Base-by-base conservation (phyloP, 2,888 invertebrate species). In the Stratiomys singularior region DNA sequence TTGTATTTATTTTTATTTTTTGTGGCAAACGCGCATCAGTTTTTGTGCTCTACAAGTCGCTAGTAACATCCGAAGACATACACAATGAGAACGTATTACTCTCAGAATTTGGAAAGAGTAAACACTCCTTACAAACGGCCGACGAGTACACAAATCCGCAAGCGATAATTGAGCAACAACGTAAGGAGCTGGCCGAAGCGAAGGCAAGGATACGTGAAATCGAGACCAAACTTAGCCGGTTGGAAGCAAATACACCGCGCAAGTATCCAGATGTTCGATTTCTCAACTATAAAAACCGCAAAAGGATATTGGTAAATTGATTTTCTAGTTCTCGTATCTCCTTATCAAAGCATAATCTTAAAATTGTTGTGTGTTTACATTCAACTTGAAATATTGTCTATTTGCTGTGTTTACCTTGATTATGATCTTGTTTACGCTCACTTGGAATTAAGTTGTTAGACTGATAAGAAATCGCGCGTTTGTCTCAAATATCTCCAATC, bases 211-310 rank as follows among this genome's bases (percentile, higher is more conserved):
- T 95, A 80, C 88, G 89, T 52, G 90, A 91, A 76, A 85, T 96
- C 76, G 94, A 94, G 85, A 91, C 91, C 80, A 94, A 93, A 87
- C 88, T 96, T 52, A 89, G 90, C 72, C 88, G 91, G 74, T 85
- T 96, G 66, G 95, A 95, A 85, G 89, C 90, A 1, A 90, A 92
- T 83, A 90, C 94, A 64, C 93, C 94, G 0, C 95, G 95, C 83
- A 93, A 93, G 81, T 97, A 94, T 88, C 97, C 97, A 0, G 93
- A 94, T 85, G 97, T 99, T 0, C 94, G 94, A 85, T 97, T 96
- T 85, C 89, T 97, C 18, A 97, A 96, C 82, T 97, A 97, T 85
- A 93, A 96, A 84, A 93, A 94, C 81, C 91, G 98, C 77, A 98
- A 96, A 86, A 90, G 99, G 81, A 97, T 99, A 83, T 88, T 99